Evolutionary conservation across 2,113 vertebrate genomes (phyloP).

Genomic region (Anarrhichthys ocellatus): DNA sequence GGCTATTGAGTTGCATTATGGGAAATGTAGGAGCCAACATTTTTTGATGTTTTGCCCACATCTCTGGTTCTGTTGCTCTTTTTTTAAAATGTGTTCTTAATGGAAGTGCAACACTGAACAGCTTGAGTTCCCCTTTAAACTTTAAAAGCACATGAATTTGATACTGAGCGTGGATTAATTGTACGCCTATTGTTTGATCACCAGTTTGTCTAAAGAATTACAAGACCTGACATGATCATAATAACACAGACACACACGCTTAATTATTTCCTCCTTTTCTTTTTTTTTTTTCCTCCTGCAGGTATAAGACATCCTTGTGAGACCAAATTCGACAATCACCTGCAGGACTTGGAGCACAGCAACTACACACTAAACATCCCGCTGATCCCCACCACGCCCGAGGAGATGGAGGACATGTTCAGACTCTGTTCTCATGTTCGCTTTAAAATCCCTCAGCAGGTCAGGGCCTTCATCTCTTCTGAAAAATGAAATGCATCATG

Average conservation of each 20-base stretch:
- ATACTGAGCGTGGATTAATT: too few relatives aligned
- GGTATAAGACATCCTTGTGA: slow-evolving; percentile 87
- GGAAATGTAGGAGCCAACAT: too few relatives aligned
- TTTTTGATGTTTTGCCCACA: too few relatives aligned
- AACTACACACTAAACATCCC: slow-evolving; percentile 83
- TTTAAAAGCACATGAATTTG: too few relatives aligned
- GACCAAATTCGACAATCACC: slow-evolving; percentile 87
- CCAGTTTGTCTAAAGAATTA: background rate
- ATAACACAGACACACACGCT: background rate
- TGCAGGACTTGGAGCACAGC: slow-evolving; percentile 85
- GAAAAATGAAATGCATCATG: background rate
- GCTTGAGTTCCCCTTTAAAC: too few relatives aligned
- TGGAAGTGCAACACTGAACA: too few relatives aligned
- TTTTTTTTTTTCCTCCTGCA: slow-evolving; percentile 52
- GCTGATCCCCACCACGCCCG: slow-evolving; percentile 90
- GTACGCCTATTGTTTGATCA: background rate
- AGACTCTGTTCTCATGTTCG: slow-evolving; percentile 94
- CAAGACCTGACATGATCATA: background rate
- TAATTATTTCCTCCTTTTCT: background rate
- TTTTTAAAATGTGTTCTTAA: too few relatives aligned
- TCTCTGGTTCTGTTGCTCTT: too few relatives aligned
- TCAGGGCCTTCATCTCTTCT: slow-evolving; percentile 59
- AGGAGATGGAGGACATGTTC: slow-evolving; percentile 97
- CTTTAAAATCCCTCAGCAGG: slow-evolving; percentile 97
- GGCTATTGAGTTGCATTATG: too few relatives aligned